A percentile compares a stretch with the other conserved stretches of the same genome.
Conservation (phyloP, 1,140 invertebrate genomes). For the Tetraneura akinire region DNA sequence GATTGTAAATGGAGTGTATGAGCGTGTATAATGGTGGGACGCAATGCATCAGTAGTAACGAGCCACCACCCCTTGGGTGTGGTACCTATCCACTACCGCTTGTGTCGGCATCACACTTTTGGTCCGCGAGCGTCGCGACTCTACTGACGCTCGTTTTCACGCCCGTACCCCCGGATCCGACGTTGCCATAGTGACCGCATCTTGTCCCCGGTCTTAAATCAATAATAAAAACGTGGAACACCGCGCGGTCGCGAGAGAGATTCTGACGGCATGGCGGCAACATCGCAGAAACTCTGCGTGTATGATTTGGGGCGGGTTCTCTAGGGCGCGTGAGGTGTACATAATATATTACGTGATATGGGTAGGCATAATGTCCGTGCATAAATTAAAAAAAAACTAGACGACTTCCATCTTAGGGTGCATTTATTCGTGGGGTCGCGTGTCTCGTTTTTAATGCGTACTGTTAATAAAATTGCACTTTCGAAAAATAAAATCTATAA, state of each 20-base stretch:
- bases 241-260: background rate
- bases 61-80: slow-evolving; percentile 17
- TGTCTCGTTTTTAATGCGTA: too few relatives aligned
- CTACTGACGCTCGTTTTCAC: background rate
- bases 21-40: background rate
- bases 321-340: background rate
- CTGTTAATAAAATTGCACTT: too few relatives aligned
- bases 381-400: too few relatives aligned
- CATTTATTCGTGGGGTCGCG: too few relatives aligned
- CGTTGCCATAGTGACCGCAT: slow-evolving; percentile 44
- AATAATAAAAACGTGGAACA: slow-evolving; percentile 49
- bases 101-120: background rate
- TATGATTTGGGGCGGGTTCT: background rate
- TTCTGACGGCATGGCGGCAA: slow-evolving; percentile 3
- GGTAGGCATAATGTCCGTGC: too few relatives aligned
- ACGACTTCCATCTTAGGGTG: too few relatives aligned
- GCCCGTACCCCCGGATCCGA: background rate
- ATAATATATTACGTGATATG: background rate
- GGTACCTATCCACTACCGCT: slow-evolving; percentile 20
- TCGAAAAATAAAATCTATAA: too few relatives aligned
- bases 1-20: too few relatives aligned
- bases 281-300: slow-evolving; percentile 3
- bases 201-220: slow-evolving; percentile 45
- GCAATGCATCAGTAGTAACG: slow-evolving; percentile 35
- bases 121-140: background rate